A percentile compares a stretch with the other conserved stretches of the same genome.
Conservation (phyloP, 2,888 invertebrate species). For the Caenorhabditis wallacei region DNA sequence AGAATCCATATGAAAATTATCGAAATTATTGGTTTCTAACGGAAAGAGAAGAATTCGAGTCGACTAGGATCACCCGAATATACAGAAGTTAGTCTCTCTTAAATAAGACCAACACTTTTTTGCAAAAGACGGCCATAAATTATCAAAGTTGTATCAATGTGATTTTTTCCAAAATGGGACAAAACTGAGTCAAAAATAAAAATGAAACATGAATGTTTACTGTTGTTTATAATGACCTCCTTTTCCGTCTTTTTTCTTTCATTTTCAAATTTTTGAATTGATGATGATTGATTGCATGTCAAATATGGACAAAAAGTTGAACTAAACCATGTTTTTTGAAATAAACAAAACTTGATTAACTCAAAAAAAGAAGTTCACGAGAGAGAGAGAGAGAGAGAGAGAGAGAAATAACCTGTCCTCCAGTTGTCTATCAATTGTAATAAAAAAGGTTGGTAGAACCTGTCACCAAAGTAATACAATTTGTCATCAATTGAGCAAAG, state of each 20-base stretch:
- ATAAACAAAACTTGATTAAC: slow-evolving; percentile 13
- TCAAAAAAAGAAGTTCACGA: background rate
- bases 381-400: background rate
- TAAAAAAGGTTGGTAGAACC: background rate
- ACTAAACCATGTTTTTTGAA: slow-evolving; percentile 8
- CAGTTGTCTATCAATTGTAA: too few species aligned
- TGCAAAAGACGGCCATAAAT: too few species aligned
- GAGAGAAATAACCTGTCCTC: background rate
- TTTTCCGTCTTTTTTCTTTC: background rate
- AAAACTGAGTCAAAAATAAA: background rate
- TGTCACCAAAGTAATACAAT: slow-evolving; percentile 27
- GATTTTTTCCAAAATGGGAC: slow-evolving; percentile 2
- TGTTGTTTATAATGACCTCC: slow-evolving; percentile 16
- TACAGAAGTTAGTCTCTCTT: too few species aligned
- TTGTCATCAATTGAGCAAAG: slow-evolving; percentile 18
- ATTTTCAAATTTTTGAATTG: slow-evolving; percentile 24
- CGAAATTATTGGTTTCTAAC: slow-evolving; percentile 18
- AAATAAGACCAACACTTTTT: too few species aligned
- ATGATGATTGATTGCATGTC: slow-evolving; percentile 51
- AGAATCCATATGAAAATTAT: slow-evolving; percentile 28
- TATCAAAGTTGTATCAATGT: too few species aligned
- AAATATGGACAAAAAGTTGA: slow-evolving; percentile 21
- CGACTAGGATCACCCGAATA: too few species aligned
- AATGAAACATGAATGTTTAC: slow-evolving; percentile 5
- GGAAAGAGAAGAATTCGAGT: background rate